phyloP scores from a whole-genome alignment of 2,113 vertebrate species.

The Willisornis vidua region DNA sequence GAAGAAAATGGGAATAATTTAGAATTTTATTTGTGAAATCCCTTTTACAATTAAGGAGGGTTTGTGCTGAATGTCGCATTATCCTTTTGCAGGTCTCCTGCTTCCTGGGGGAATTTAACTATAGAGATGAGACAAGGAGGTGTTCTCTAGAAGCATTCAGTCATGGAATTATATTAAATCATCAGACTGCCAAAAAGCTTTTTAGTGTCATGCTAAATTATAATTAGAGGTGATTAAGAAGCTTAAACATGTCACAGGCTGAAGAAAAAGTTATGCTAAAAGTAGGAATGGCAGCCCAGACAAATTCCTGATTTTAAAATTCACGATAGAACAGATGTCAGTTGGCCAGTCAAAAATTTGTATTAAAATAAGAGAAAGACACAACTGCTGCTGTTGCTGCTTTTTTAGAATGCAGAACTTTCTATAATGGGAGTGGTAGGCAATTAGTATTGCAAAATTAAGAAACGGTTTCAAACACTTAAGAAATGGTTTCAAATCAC shows the following conservation, averaged over 20 bases:
- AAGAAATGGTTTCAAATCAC: not conserved
- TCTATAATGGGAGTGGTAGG: not conserved
- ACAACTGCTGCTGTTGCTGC: not conserved
- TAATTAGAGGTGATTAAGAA: conserved; percentile 48
- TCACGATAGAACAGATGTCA: not conserved
- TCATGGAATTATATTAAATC: conserved; percentile 53
- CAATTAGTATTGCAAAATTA: not conserved
- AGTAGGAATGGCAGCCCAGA: conserved; percentile 46
- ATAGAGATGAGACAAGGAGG: conserved; percentile 39
- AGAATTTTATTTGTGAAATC: conserved; percentile 52
- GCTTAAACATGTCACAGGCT: conserved; percentile 34
- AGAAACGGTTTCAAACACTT: not conserved
- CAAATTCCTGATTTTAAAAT: conserved; percentile 35
- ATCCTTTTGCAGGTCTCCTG: conserved; percentile 20
- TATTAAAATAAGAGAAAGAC: not conserved
- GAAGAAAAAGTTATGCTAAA: conserved; percentile 14
- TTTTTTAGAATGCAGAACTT: not conserved
- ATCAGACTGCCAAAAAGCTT: conserved; percentile 30
- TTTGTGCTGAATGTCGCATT: not conserved
- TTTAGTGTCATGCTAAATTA: conserved; percentile 19
- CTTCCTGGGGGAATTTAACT: conserved; percentile 35
- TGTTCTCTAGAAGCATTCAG: conserved; percentile 26
- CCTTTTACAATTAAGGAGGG: conserved; percentile 19
- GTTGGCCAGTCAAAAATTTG: not conserved
- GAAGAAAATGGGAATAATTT: conserved; percentile 32